phyloP scores from a whole-genome alignment of 2,797 vertebrate species.

The Propithecus deckenii region DNA sequence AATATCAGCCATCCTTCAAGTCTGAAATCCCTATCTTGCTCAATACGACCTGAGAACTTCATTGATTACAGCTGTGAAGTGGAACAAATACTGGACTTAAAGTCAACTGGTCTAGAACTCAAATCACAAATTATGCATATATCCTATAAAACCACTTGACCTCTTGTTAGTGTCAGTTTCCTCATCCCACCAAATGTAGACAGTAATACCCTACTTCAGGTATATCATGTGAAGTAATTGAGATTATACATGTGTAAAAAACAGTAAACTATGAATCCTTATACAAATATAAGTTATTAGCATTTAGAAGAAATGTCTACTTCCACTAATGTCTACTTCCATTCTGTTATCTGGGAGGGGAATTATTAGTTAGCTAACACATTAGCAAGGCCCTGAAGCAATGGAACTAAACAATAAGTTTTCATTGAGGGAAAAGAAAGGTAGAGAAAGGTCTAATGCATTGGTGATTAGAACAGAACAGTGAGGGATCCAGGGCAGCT shows the following conservation, averaged over 20 bases:
- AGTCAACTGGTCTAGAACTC: neutral
- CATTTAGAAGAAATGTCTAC: slow-evolving; percentile 36
- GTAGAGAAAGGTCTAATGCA: neutral
- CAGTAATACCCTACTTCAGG: neutral
- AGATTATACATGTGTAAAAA: neutral
- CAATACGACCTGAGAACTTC: neutral
- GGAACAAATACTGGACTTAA: neutral
- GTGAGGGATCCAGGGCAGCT: neutral
- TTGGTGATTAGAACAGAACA: neutral
- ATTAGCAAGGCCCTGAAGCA: slow-evolving; percentile 55
- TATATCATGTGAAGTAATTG: neutral
- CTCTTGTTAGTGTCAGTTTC: neutral
- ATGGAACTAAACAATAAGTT: slow-evolving; percentile 32
- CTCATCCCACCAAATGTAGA: neutral
- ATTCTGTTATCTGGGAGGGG: slow-evolving; percentile 64
- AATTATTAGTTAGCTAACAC: slow-evolving; percentile 54
- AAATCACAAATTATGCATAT: neutral
- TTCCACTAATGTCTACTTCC: slow-evolving; percentile 11
- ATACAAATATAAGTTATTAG: slow-evolving; percentile 36
- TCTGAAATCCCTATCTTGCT: neutral
- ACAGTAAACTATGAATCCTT: neutral
- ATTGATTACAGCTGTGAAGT: neutral
- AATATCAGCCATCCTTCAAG: neutral
- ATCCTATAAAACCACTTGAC: neutral
- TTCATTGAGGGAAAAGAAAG: slow-evolving; percentile 28